Evolutionary conservation across 2,797 vertebrate genomes (phyloP).

Genomic region (Notolepis coatsorum): DNA sequence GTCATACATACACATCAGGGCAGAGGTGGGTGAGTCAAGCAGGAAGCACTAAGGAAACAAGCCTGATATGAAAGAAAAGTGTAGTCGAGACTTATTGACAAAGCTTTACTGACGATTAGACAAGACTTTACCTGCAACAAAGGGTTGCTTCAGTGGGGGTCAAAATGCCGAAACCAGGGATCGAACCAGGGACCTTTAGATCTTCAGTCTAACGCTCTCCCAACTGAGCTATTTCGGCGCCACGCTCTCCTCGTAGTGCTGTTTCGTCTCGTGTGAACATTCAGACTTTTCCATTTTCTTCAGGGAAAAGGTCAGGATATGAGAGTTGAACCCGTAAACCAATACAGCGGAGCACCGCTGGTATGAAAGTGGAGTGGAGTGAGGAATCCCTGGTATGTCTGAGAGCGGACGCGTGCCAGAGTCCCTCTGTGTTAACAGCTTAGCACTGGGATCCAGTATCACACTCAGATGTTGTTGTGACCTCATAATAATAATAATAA

Average conservation of each 20-base stretch:
- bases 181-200: constrained; percentile 68
- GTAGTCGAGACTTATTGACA: background rate
- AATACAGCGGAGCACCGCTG: constrained; percentile 32
- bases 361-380: constrained; percentile 8
- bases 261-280: background rate
- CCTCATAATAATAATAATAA: no score
- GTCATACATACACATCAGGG: background rate
- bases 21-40: background rate
- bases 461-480: background rate
- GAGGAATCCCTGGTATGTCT: constrained; percentile 68
- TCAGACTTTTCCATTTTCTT: constrained; percentile 35
- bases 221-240: constrained; percentile 72
- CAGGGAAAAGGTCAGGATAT: constrained; percentile 40
- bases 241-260: constrained; percentile 29
- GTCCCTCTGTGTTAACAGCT: constrained; percentile 1
- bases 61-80: background rate
- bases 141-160: background rate
- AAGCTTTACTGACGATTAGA: background rate
- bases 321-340: constrained; percentile 26
- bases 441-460: constrained; percentile 19
- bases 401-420: constrained; percentile 19
- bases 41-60: background rate
- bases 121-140: no score
- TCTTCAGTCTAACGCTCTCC: constrained; percentile 62
- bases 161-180: constrained; percentile 66